Base-by-base conservation (phyloP, 2,797 vertebrate species). In the Danio aesculapii region DNA sequence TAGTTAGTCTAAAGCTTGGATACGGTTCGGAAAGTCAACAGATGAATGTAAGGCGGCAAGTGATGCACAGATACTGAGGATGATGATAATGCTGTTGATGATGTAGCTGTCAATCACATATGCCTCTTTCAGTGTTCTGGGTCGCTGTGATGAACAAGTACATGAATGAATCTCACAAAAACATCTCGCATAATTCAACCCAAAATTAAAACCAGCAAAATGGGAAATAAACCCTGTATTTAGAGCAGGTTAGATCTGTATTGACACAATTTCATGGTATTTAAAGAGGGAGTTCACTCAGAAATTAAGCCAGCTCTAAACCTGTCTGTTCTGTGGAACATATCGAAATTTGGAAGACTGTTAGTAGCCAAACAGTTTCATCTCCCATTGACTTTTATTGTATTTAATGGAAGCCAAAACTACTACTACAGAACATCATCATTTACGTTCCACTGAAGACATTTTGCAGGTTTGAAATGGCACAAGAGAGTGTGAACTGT, bases 101-200 rank as follows among this genome's bases (percentile, higher is more conserved):
- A 75, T 88, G 83, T 87, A 88, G 77, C 85, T 85, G 86, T 70
- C 75, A 68, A 83, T 84, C 80, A 76, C 77, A 47, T 14, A 74
- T 52, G 62, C 79, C 75, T 66, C 8, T 78, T 75, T 71, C 67
- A 80, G 61, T 78, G 75, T 79, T 72, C 13, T 73, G 52, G 74
- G 14, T 59, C 43, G 10, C 71, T 72, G 61, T 16, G 57, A 59
- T 77, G 46, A 61, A 61, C 13, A n/a, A 67, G 53, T 39, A 14
- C 2, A 21, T 78, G 21, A 10, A 14, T 21, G 11, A 47, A 58
- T 49, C 64, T 41, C 30, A 0, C 16, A 41, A 63, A 63, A 61
- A 30, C 6, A 1, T 58, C 52, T 58, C 43, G 14, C 66, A 17
- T 78, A 59, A 10, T 77, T 59, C 17, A 77, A 41, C 43, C 55